Evolutionary conservation across 2,888 invertebrate species (phyloP).

Genomic region (Yponomeuta plumbellus): DNA sequence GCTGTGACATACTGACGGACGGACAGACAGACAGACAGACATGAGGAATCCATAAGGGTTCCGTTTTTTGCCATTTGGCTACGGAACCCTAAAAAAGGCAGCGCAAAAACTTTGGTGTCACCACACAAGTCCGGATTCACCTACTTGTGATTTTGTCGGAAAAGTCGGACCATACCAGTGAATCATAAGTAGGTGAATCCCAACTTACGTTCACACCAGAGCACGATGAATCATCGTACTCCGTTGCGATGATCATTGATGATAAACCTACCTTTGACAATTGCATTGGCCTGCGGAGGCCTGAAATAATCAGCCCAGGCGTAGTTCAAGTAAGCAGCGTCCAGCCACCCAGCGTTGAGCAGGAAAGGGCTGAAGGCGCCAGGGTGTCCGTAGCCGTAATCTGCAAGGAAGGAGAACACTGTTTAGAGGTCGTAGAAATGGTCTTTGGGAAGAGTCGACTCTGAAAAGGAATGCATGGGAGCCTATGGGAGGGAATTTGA

Average conservation of each 20-base stretch:
- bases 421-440: slow-evolving; percentile 10
- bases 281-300: slow-evolving; percentile 61
- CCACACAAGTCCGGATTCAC: too few relatives aligned
- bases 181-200: background rate
- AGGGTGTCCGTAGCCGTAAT: slow-evolving; percentile 87
- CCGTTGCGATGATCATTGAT: too few relatives aligned
- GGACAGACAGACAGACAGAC: too few relatives aligned
- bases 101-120: background rate
- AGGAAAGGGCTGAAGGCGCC: slow-evolving; percentile 87
- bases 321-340: slow-evolving; percentile 88
- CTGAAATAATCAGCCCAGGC: slow-evolving; percentile 84
- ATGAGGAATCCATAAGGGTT: too few relatives aligned
- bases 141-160: too few relatives aligned
- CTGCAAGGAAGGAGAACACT: slow-evolving; percentile 66
- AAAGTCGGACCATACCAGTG: background rate
- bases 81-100: background rate
- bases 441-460: background rate
- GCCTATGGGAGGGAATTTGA: background rate
- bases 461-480: slow-evolving; percentile 5
- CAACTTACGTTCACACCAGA: too few relatives aligned
- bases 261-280: slow-evolving; percentile 76
- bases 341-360: slow-evolving; percentile 89
- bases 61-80: too few relatives aligned
- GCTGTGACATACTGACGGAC: too few relatives aligned
- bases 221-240: too few relatives aligned